Conservation (phyloP, 2,888 invertebrate species). For the Leucophenga montana region DNA sequence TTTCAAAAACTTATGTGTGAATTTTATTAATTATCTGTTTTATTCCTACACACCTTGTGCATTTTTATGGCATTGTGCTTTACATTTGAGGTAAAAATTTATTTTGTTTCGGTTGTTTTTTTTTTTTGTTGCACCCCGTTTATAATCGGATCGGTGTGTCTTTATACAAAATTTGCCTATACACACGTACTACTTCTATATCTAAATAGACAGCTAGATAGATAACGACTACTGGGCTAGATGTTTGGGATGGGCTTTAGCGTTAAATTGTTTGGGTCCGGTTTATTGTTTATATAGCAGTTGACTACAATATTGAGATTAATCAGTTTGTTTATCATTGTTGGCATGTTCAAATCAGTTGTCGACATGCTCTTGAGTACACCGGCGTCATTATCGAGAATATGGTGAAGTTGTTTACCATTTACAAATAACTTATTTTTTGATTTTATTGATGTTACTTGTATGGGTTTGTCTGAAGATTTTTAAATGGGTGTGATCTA, state of each 20-base stretch:
- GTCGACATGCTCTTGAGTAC: constrained; percentile 44
- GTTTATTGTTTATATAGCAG: neutral
- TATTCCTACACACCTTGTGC: constrained; percentile 60
- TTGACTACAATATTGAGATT: constrained; percentile 54
- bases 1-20: constrained; percentile 61
- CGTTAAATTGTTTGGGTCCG: neutral
- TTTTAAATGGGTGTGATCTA: constrained; percentile 21
- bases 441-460: constrained; percentile 9
- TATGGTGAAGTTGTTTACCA: neutral
- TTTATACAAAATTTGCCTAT: constrained; percentile 46
- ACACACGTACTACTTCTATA: constrained; percentile 4
- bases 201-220: neutral
- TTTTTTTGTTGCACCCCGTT: constrained; percentile 46
- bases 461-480: constrained; percentile 42
- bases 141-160: constrained; percentile 29
- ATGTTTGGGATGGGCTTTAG: neutral
- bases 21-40: constrained; percentile 60
- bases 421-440: constrained; percentile 34
- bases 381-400: constrained; percentile 52
- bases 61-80: constrained; percentile 51
- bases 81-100: constrained; percentile 48
- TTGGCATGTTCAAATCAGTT: too few relatives aligned
- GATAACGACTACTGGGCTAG: neutral
- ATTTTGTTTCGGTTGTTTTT: constrained; percentile 53
- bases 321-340: constrained; percentile 29